phyloP scores from a whole-genome alignment of 2,113 vertebrate species.

The Philantomba maxwellii region DNA sequence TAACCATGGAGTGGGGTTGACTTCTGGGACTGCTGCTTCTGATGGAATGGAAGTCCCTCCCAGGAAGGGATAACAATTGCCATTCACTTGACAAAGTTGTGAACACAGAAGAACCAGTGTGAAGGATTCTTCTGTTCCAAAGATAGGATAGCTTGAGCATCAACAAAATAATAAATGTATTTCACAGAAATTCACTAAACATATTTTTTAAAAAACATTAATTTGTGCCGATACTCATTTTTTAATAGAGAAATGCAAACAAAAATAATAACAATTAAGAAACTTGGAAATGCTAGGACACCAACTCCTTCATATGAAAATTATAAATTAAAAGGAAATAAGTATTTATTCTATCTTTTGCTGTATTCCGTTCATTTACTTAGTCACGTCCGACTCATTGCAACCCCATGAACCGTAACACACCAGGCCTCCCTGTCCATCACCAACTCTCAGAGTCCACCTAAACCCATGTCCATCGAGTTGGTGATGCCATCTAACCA shows the following conservation, averaged over 20 bases:
- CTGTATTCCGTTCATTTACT: background rate
- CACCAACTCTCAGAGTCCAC: too few species aligned
- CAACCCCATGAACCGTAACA: rapidly evolving
- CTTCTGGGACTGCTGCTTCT: background rate
- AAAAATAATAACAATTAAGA: background rate
- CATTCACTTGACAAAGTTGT: background rate
- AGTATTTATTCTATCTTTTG: background rate
- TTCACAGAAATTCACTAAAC: background rate
- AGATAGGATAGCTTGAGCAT: background rate
- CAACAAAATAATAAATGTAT: background rate
- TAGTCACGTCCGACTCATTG: too few species aligned
- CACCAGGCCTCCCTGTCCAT: too few species aligned
- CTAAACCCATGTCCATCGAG: too few species aligned
- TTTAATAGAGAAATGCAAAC: background rate
- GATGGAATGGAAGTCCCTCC: background rate
- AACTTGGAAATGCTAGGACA: background rate
- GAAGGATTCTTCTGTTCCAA: background rate
- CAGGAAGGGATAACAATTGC: background rate
- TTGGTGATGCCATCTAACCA: too few species aligned
- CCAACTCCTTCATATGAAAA: background rate
- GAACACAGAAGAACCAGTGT: background rate
- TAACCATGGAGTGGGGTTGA: background rate
- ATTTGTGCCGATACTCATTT: background rate
- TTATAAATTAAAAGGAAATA: background rate
- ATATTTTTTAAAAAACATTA: background rate